Base-by-base conservation (phyloP, 2,113 vertebrate species). In the Dryoscopus gambensis region DNA sequence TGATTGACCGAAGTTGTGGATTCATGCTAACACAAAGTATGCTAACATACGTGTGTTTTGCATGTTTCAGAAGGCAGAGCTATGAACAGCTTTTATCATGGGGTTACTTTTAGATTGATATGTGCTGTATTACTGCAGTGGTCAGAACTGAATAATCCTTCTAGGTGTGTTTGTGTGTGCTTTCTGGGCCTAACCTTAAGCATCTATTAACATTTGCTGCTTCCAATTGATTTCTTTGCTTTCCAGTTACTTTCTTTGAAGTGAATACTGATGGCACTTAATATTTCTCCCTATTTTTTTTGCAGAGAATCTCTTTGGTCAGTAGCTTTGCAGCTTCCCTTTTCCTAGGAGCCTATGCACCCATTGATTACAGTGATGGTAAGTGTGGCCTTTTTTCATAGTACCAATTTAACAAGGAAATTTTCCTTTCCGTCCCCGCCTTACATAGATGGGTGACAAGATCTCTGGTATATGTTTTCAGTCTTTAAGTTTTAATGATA, bases 301-400 rank as follows among this genome's bases (percentile, higher is more conserved):
- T 91, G 5, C 98, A 99, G 99, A 99, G 99, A 97, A 99, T 99
- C 95, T 99, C 99, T 42, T 94, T 99, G 98, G 98, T 99, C 95
- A 99, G 99, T 91, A 99, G 98, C 82, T 99, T 99, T 76, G 99
- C 99, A 5, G 99, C 99, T 20, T 99, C 99, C 9, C 98, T 99
- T 23, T 99, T 99, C 96, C 98, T 99, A 5, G 99, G 99, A 31
- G 95, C 91, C 69, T 99, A 99, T 69, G 98, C 98, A 6, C 96
- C 99, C 50, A 98, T 99, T 18, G 99, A 99, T 98, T 98, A 97
- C 95, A 99, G 99, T 15, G 99, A 99, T 13, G 99, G 99, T 99
- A 93, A 96, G 97, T 89, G 30, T 63, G 53, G n/a, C 17, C 8
- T 56, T 86, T 80, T 79, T 31, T 57, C 2, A 0, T 44, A 52